These are phyloP conservation scores for Pteropus rufus DNA, from an alignment of 2,797 vertebrate species.

Conservation along the genomic window DNA sequence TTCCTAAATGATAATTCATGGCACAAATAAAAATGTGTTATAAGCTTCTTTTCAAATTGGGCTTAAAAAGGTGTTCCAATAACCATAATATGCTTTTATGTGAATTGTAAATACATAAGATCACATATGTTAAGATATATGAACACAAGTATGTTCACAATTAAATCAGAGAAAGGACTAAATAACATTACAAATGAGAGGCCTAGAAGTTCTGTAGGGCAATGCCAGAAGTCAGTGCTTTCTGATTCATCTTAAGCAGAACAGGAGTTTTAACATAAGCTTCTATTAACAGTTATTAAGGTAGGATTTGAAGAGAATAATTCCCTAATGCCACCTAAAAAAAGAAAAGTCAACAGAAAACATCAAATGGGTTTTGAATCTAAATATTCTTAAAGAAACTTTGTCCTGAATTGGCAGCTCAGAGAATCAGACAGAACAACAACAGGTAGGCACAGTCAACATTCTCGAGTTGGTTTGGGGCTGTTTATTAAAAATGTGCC, in stretches of 20 bases:
- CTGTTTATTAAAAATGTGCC: not conserved
- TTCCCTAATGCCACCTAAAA: not conserved
- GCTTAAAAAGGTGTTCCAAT: not conserved
- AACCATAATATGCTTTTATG: not conserved
- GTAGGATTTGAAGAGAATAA: conserved; percentile 8
- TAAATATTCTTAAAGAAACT: conserved; percentile 19
- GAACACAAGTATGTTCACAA: not conserved
- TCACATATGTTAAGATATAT: not conserved
- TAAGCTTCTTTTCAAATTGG: conserved; percentile 10
- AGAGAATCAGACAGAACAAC: not conserved
- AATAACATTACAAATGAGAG: not conserved
- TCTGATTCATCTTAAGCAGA: conserved; percentile 33
- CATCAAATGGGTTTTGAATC: conserved; percentile 41
- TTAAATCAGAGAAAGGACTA: not conserved
- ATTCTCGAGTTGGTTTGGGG: not conserved
- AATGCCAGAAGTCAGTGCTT: not conserved
- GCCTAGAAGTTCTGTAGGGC: not conserved
- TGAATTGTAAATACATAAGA: not conserved
- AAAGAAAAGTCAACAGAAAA: not conserved
- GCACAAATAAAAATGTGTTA: conserved; percentile 30
- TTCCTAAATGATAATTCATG: not conserved
- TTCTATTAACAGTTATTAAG: not conserved
- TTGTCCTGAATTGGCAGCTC: not conserved
- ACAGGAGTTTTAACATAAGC: conserved; percentile 3
- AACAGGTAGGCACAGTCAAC: not conserved